A percentile compares a stretch with the other conserved stretches of the same genome.
Conservation (phyloP, 1,140 invertebrate genomes). For the Cherax destructor region DNA sequence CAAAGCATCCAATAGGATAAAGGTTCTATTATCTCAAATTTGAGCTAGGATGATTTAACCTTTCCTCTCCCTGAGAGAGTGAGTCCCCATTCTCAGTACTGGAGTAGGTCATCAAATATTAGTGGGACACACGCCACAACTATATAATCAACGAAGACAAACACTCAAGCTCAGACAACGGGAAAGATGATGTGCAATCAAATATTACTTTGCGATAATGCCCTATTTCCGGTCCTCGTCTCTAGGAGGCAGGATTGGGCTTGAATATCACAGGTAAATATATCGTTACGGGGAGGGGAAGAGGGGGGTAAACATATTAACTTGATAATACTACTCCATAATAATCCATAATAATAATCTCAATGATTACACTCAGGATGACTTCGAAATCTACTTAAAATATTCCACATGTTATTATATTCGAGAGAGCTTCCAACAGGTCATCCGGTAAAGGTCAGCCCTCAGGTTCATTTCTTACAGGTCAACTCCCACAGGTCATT, state of each 20-base stretch:
- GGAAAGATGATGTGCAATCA: background rate
- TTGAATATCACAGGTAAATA: background rate
- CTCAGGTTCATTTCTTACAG: no score
- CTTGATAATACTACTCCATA: no score
- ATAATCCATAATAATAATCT: no score
- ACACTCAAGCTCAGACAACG: background rate
- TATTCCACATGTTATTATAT: no score
- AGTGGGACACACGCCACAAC: background rate
- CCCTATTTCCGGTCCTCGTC: background rate
- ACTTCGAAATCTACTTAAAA: no score
- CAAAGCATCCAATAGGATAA: background rate
- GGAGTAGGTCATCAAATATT: background rate
- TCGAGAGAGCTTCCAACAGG: no score
- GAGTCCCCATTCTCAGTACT: background rate
- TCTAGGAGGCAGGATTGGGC: background rate
- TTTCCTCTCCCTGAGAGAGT: background rate
- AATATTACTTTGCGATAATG: conserved; percentile 7
- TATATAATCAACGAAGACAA: background rate
- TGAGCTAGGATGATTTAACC: background rate
- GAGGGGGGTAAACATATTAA: background rate
- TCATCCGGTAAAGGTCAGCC: no score
- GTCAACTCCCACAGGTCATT: no score
- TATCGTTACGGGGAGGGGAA: background rate
- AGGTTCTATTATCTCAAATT: background rate
- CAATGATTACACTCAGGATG: no score